Conservation (phyloP, 2,113 vertebrate genomes). For the Nicator chloris region DNA sequence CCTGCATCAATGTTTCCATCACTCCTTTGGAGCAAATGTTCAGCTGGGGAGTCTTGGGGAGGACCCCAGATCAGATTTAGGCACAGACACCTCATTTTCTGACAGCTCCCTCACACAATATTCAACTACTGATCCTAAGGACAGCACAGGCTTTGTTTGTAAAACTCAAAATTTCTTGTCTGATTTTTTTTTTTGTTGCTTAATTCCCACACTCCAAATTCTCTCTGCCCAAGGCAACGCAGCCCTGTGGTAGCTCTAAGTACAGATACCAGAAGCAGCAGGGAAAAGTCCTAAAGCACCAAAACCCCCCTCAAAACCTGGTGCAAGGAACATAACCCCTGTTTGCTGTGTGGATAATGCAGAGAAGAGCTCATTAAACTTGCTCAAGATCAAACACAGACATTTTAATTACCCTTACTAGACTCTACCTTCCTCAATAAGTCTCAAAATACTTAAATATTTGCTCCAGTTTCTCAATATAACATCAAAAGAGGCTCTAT, state of each 20-base stretch:
- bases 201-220: not conserved
- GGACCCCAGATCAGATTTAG: not conserved
- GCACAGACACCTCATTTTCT: not conserved
- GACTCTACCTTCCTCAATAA: not conserved
- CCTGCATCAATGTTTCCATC: not conserved
- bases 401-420: not conserved
- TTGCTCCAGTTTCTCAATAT: not conserved
- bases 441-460: not conserved
- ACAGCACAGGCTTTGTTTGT: not conserved
- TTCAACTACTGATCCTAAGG: not conserved
- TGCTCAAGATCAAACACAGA: not conserved
- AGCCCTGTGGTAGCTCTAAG: not conserved
- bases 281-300: not conserved
- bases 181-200: not conserved
- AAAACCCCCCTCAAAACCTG: not conserved
- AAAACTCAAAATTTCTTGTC: not conserved
- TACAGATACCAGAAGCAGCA: not conserved
- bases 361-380: not conserved
- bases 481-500: not conserved
- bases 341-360: not conserved
- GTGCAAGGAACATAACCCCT: not conserved
- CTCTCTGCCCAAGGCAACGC: not conserved
- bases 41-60: not conserved
- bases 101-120: not conserved
- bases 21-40: not conserved